A percentile compares a stretch with the other conserved stretches of the same genome.
phyloP scores from a whole-genome alignment of 2,888 invertebrate species.

The Adela reaumurella region DNA sequence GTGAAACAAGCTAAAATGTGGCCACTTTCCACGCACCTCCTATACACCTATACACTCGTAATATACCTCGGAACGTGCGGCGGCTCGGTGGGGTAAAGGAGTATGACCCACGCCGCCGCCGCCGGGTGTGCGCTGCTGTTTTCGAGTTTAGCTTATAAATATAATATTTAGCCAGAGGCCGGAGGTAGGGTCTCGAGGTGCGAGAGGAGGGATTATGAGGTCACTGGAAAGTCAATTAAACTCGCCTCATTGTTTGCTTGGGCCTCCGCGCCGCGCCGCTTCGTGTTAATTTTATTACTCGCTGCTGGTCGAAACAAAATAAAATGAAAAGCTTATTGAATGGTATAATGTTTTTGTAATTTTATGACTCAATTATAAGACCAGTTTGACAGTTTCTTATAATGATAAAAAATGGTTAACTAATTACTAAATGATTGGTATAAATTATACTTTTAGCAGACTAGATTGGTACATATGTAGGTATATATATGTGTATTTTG shows the following conservation, averaged over 20 bases:
- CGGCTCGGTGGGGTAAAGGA: background rate
- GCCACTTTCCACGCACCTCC: background rate
- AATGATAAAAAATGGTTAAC: too few species aligned
- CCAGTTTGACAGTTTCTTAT: too few species aligned
- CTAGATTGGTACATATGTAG: too few species aligned
- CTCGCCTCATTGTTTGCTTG: constrained; percentile 22
- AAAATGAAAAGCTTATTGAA: background rate
- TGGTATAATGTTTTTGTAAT: too few species aligned
- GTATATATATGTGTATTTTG: too few species aligned
- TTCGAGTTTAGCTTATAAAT: constrained; percentile 46
- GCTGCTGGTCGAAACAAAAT: background rate
- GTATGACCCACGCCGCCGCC: constrained; percentile 6
- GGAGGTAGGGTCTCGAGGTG: constrained; percentile 19
- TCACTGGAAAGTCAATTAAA: constrained; percentile 53
- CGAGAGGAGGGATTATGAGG: constrained; percentile 38
- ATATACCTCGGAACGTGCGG: background rate
- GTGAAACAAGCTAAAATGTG: background rate
- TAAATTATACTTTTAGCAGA: too few species aligned
- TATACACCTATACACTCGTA: background rate
- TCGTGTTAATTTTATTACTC: background rate
- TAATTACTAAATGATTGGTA: too few species aligned
- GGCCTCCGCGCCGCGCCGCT: background rate
- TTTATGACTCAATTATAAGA: too few species aligned
- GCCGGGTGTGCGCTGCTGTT: constrained; percentile 15
- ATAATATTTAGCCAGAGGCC: constrained; percentile 48